These are phyloP conservation scores for Callaeas wilsoni DNA, from an alignment of 2,113 vertebrate species.

Conservation along the genomic window DNA sequence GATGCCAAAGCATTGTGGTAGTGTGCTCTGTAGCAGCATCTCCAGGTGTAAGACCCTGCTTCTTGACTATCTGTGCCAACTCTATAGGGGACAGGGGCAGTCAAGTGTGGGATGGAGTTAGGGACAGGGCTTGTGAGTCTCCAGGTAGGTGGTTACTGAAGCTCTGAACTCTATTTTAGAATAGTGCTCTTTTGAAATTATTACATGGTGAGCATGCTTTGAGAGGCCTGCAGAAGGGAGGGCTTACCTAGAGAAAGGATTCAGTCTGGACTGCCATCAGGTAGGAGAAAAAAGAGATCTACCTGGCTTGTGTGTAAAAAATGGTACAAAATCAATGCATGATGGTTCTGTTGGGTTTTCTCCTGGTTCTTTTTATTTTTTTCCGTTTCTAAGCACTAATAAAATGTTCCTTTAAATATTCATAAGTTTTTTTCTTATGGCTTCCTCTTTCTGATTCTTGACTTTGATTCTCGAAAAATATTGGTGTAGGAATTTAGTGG, in stretches of 20 bases:
- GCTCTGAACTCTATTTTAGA: not conserved
- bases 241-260: not conserved
- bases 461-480: not conserved
- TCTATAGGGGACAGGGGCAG: not conserved
- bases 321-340: not conserved
- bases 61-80: not conserved
- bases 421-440: not conserved
- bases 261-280: slow-evolving; percentile 5
- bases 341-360: not conserved
- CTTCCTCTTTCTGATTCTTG: not conserved
- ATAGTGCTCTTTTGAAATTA: not conserved
- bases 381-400: not conserved
- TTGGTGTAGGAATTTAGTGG: not conserved
- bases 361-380: not conserved
- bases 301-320: slow-evolving; percentile 1
- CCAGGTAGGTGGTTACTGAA: not conserved
- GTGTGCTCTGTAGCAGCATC: not conserved
- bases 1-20: not conserved
- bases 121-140: not conserved
- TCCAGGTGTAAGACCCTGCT: not conserved
- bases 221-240: not conserved
- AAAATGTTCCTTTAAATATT: slow-evolving; percentile 3
- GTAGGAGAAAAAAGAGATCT: not conserved
- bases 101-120: not conserved
- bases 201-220: not conserved